Base-by-base conservation (phyloP, 2,888 invertebrate species). In the Anagyrus pseudococci region DNA sequence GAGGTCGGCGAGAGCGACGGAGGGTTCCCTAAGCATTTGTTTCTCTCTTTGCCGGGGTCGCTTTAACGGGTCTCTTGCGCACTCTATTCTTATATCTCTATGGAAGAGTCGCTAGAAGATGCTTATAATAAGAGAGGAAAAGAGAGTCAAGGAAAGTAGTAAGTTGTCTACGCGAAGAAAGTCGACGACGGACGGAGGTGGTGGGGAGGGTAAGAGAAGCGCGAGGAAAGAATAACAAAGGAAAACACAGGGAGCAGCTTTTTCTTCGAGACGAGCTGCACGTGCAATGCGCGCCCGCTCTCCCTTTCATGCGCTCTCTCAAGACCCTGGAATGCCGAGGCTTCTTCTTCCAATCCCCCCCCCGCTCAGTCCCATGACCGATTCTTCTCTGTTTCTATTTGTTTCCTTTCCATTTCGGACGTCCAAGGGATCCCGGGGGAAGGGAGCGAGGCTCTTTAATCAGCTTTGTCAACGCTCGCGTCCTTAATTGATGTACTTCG, bases 251-350 rank as follows among this genome's bases (percentile, higher is more conserved):
- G 50, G 19, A 25, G 54, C 22, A 10, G 20, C 6, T 47, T n/a
- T 47, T 2, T 15, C 46, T 46, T 20, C 22, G 19, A 17, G 37
- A 43, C 43, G n/a, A 7, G 29, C 29, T 20, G 44, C 19, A 20
- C 44, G 44, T 44, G 10, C 22, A 17, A 50, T 19, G 37, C 19
- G 17, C 37, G 22, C 40, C 17, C 22, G 15, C 40, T 49, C 47
- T 52, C 46, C 55, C 55, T 55, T 64, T 64, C 49, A 40, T 59
- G 44, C 52, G 50, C 26, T 49, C 58, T n/a, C 54, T 22, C n/a
- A 46, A 0, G 40, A 47, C n/a, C 13, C 4, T 15, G 37, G 48
- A 33, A 53, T 33, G 49, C 25, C n/a, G 29, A 44, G 49, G 33
- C 8, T 37, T 37, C 8, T 4, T 54, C 26, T 43, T 53, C 22